These are phyloP conservation scores for Brachypodius melanocephalos DNA, from an alignment of 2,113 vertebrate species.

Conservation along the genomic window DNA sequence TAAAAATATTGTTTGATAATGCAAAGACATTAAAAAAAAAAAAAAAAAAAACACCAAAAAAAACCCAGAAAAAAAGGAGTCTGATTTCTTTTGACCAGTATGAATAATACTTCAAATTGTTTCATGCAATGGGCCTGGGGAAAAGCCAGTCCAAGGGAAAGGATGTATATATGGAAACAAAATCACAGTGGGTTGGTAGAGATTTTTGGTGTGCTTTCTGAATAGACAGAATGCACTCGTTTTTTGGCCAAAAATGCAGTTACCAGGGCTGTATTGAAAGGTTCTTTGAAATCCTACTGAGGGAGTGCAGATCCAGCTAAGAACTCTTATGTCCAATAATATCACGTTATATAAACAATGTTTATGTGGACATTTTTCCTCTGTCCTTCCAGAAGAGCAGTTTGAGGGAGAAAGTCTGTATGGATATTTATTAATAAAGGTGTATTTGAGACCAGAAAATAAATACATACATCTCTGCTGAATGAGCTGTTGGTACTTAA, in stretches of 20 bases:
- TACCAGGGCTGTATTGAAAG: neutral
- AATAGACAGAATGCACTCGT: neutral
- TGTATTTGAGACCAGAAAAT: neutral
- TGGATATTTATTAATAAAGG: neutral
- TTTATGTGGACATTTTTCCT: neutral
- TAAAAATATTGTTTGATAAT: neutral
- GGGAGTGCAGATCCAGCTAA: neutral
- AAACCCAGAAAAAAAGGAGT: neutral
- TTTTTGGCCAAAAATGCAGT: neutral
- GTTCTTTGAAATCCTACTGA: neutral
- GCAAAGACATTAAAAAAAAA: neutral
- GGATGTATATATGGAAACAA: neutral
- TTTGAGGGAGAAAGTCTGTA: neutral
- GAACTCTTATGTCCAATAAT: neutral
- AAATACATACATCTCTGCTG: neutral
- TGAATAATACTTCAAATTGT: neutral
- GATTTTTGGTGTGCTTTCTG: neutral
- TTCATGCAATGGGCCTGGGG: neutral
- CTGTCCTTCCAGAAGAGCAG: neutral
- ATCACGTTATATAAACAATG: neutral
- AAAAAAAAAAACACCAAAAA: neutral
- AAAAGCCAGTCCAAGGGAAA: neutral
- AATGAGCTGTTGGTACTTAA: neutral
- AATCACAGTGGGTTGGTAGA: neutral
- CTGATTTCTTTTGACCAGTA: neutral